Base-by-base conservation (phyloP, 2,888 invertebrate genomes). In the Papilio demoleus region DNA sequence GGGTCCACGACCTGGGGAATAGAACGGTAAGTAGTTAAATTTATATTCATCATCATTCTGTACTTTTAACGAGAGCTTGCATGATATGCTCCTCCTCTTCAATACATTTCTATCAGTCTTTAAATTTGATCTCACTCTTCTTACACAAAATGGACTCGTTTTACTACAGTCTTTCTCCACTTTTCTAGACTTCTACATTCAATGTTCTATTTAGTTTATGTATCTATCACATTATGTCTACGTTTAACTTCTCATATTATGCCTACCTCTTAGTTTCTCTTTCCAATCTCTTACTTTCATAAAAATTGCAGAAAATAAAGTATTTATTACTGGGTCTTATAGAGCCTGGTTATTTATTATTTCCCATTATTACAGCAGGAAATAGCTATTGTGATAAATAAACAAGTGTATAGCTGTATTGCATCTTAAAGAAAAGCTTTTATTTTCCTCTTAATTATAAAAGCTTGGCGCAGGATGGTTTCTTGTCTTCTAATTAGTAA, bases 1-100 rank as follows among this genome's bases (percentile, higher is more conserved):
- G 96, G 72, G 95, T 96, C 19, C 94, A 95, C 77, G 96, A 96
- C 82, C 93, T 96, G 72, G 96, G 96, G 47, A 96, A 96, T 79
- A 93, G 95, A 86, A 96, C 96, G 90, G 96, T 96, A 79, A 14
- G 40, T 27, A 22, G 6, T 0, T 31, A 40, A 40, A 2, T 22
- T 22, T 22, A 45, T 4, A 45, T 45, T 45, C n/a, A 53, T 67
- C 17, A 38, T 50, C 14, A 34, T 38, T 17, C 6, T 17, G 6
- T 9, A 14, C 14, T 2, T 45, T 17, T 42, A 17, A 0, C 3
- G 4, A 42, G 6, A 19, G 42, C 19, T 2, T 1, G 19, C 17
- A 42, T 17, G 17, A 2, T 42, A 14, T 38, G 38, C 14, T 2
- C 17, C 5, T 42, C 5, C 17, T 8, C 17, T 42, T 42, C 6